Evolutionary conservation across 1,140 invertebrate species (phyloP).

Genomic region (Atopsyche davidsoni): DNA sequence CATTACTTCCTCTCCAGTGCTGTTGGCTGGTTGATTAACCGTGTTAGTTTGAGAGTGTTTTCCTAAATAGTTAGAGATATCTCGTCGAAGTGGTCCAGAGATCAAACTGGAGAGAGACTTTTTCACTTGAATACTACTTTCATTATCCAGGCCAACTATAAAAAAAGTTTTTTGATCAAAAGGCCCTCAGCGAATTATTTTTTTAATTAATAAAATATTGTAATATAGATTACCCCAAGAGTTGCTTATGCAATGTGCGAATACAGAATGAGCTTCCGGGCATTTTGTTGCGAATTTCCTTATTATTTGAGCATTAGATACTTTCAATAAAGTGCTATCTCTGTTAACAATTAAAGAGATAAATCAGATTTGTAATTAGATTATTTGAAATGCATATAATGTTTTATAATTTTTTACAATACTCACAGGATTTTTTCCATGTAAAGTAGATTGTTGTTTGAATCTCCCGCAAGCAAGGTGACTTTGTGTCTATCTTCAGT

Average conservation of each 20-base stretch:
- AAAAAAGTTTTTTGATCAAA: constrained; percentile 20
- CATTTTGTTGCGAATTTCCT: constrained; percentile 37
- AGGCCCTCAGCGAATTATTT: neutral
- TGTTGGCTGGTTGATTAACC: too few relatives aligned
- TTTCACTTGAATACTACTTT: constrained; percentile 28
- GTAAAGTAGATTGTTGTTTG: constrained; percentile 44
- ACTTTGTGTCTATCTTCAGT: constrained; percentile 40
- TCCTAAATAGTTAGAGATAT: too few relatives aligned
- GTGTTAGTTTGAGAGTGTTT: too few relatives aligned
- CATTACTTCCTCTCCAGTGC: too few relatives aligned
- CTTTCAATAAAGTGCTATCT: constrained; percentile 38
- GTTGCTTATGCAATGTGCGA: constrained; percentile 41
- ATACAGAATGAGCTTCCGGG: constrained; percentile 37
- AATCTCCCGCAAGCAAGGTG: constrained; percentile 46
- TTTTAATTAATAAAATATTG: neutral
- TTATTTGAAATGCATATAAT: constrained; percentile 1
- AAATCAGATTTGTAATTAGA: too few relatives aligned
- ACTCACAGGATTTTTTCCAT: constrained; percentile 28
- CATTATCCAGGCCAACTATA: constrained; percentile 43
- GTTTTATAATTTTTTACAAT: neutral
- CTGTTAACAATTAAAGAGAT: constrained; percentile 36
- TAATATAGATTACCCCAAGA: constrained; percentile 36
- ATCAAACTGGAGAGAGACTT: constrained; percentile 4
- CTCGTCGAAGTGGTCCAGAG: constrained; percentile 2
- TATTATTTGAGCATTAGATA: constrained; percentile 37